Base-by-base conservation (phyloP, 2,888 invertebrate genomes). In the Pteria penguin region DNA sequence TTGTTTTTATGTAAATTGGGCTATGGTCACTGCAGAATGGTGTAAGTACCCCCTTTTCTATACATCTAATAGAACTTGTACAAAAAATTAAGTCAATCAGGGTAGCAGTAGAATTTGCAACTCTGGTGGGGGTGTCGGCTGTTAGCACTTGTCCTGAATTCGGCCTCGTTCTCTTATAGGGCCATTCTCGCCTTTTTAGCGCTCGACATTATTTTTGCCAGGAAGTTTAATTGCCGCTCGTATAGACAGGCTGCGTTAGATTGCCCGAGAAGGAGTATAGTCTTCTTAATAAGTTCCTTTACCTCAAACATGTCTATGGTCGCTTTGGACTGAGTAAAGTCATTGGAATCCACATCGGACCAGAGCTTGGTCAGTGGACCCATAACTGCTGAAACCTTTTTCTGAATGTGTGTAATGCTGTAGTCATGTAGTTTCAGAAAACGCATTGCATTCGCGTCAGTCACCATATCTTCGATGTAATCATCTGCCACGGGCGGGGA, bases 351-450 rank as follows among this genome's bases (percentile, higher is more conserved):
- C 0, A 61, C 14, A 29, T 61, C 61, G n/a, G 27, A 27, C 61
- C 61, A 61, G 4, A 61, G 27, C 27, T 31, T n/a, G 29, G 61
- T 11, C 11, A 61, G 31, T 27, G 61, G 31, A 0, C 61, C 61
- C 4, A 61, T 4, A 31, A 27, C 27, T 31, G 3, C n/a, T 5
- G 61, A 61, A 5, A 61, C 61, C 31, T 31, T 29, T 14, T 61
- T 61, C 31, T 26, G 61, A 11, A 61, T 31, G 31, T 29, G 29
- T 60, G 24, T 60, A 26, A 60, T 26, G n/a, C 61, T 71, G 60
- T n/a, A 2, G 18, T 45, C 45, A 18, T 45, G 45, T 60, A 27
- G 26, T 60, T 27, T 27, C 29, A 61, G 29, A 27, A 61, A 27
- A 4, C 31, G 11, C 4, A 61, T 27, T 8, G 61, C 27, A 27